A percentile compares a stretch with the other conserved stretches of the same genome.
Evolutionary conservation across 2,113 vertebrate species (phyloP).

Genomic region (Amia ocellicauda): DNA sequence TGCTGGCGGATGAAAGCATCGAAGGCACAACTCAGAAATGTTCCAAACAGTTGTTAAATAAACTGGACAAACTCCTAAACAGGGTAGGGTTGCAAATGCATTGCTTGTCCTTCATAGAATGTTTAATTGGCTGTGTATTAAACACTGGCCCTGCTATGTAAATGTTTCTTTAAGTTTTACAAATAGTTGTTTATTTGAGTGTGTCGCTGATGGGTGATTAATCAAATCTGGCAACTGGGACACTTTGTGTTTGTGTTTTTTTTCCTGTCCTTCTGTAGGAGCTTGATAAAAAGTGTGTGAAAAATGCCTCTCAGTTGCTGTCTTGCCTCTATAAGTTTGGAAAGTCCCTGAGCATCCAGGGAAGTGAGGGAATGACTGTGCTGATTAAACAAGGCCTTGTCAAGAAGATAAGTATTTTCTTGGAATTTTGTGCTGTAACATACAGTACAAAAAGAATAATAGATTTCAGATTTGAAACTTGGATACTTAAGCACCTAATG

Average conservation of each 20-base stretch:
- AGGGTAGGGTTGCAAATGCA: no score
- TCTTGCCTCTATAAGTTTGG: slow-evolving; percentile 71
- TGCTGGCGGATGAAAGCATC: slow-evolving; percentile 61
- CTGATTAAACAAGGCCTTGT: slow-evolving; percentile 76
- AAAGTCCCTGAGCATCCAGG: slow-evolving; percentile 65
- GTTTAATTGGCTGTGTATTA: not conserved
- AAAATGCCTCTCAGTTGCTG: slow-evolving; percentile 62
- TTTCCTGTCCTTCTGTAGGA: slow-evolving; percentile 61
- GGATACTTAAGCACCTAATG: no score
- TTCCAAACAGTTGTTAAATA: slow-evolving; percentile 78
- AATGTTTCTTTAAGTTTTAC: not conserved
- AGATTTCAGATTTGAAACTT: slow-evolving; percentile 1
- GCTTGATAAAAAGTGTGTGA: slow-evolving; percentile 67
- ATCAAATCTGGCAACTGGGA: no score
- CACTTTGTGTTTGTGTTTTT: no score
- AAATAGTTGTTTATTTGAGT: not conserved
- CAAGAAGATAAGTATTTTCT: slow-evolving; percentile 83
- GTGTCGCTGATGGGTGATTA: no score
- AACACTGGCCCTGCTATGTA: not conserved
- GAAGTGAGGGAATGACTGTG: slow-evolving; percentile 64
- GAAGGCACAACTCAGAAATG: slow-evolving; percentile 66
- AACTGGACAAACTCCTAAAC: slow-evolving; percentile 79
- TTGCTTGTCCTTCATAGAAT: no score
- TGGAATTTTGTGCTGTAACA: not conserved
- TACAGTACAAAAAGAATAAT: not conserved